These are phyloP conservation scores for Hetaerina titia DNA, from an alignment of 2,888 invertebrate genomes.

Conservation along the genomic window DNA sequence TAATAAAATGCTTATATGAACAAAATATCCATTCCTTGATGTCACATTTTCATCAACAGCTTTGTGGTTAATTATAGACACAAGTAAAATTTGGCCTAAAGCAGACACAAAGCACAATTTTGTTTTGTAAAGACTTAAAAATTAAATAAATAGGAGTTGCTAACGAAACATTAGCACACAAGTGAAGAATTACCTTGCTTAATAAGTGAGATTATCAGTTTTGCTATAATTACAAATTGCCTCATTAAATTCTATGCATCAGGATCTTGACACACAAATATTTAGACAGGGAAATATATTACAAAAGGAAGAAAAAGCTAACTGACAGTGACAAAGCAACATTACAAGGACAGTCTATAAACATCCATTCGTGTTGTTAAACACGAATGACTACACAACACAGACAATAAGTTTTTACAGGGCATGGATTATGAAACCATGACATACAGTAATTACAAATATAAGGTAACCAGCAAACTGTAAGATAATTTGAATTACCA, in stretches of 20 bases:
- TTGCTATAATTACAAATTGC: conserved; percentile 16
- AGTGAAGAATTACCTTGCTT: conserved; percentile 28
- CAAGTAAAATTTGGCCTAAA: background rate
- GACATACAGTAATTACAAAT: conserved; percentile 36
- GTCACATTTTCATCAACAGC: conserved; percentile 36
- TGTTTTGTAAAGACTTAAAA: background rate
- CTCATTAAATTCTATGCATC: background rate
- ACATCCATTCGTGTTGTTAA: conserved; percentile 38
- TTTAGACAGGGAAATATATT: conserved; percentile 50
- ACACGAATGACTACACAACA: conserved; percentile 65
- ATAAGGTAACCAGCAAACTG: background rate
- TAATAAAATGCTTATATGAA: conserved; percentile 58
- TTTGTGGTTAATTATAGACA: conserved; percentile 8
- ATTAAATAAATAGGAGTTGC: background rate
- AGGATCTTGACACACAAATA: conserved; percentile 2
- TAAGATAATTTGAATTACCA: background rate
- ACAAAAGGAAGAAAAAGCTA: conserved; percentile 55
- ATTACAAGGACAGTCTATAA: conserved; percentile 49
- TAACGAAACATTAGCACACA: background rate
- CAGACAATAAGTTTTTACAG: conserved; percentile 47
- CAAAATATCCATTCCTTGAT: conserved; percentile 46
- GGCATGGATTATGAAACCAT: conserved; percentile 48
- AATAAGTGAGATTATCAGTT: background rate
- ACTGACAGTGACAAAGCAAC: conserved; percentile 40
- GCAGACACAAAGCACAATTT: background rate